These are phyloP conservation scores for Imbricaverruca yamaguchii DNA, from an alignment of 2,888 invertebrate species.

Conservation along the genomic window DNA sequence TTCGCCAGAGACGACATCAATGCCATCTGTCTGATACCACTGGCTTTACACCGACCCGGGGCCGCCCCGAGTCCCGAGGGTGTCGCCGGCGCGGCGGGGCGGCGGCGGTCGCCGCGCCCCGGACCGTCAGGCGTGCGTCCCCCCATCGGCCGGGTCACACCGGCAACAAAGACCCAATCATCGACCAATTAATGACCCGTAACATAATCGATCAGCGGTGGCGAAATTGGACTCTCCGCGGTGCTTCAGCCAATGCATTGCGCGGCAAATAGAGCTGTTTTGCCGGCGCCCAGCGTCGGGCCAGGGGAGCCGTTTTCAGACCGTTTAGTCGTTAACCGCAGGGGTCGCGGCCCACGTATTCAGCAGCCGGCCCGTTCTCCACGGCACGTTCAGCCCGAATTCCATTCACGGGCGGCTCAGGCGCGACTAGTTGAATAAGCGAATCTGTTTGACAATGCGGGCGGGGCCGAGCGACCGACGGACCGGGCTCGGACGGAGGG, in stretches of 20 bases:
- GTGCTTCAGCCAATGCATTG: background rate
- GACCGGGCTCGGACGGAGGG: background rate
- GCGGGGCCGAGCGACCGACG: too few relatives aligned
- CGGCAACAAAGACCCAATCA: background rate
- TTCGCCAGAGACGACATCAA: too few relatives aligned
- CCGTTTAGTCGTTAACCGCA: constrained; percentile 11
- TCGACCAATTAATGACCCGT: background rate
- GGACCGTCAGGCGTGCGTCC: too few relatives aligned
- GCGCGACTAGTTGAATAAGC: background rate
- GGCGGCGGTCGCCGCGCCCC: too few relatives aligned
- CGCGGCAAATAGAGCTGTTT: background rate
- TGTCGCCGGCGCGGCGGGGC: too few relatives aligned
- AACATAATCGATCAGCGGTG: background rate
- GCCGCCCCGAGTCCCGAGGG: too few relatives aligned
- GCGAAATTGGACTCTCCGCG: background rate
- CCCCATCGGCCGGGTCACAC: background rate
- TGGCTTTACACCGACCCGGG: too few relatives aligned
- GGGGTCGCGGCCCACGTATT: background rate
- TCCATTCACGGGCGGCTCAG: background rate
- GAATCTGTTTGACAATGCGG: background rate
- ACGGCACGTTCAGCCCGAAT: background rate
- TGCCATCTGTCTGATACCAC: too few relatives aligned
- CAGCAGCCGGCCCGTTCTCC: background rate
- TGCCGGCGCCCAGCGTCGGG: background rate
- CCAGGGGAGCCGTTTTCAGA: background rate